A percentile compares a stretch with the other conserved stretches of the same genome.
These are phyloP conservation scores for Clivina fossor DNA, from an alignment of 2,888 invertebrate species.

Conservation along the genomic window DNA sequence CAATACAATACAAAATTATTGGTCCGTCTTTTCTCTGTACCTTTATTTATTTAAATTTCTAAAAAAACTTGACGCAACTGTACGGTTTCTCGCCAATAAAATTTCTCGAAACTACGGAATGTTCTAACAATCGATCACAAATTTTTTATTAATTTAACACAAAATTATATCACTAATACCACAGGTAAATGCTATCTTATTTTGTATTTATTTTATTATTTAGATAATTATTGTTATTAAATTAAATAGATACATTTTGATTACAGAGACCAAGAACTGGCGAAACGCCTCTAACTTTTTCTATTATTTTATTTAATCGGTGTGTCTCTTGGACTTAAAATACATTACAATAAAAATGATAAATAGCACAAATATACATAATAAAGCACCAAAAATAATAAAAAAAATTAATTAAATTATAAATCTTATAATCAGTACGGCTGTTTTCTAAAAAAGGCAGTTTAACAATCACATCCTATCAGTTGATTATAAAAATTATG, in stretches of 20 bases:
- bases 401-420: background rate
- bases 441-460: background rate
- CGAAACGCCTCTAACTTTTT: too few species aligned
- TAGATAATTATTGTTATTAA: too few species aligned
- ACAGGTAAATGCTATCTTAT: constrained; percentile 19
- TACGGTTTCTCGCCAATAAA: background rate
- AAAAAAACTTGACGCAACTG: background rate
- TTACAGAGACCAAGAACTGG: too few species aligned
- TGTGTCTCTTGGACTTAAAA: too few species aligned
- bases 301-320: too few species aligned
- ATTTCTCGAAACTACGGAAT: constrained; percentile 13
- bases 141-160: constrained; percentile 4
- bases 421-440: constrained; percentile 4
- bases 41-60: background rate
- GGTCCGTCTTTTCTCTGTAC: constrained; percentile 2
- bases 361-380: constrained; percentile 2
- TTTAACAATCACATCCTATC: constrained; percentile 3
- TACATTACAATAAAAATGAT: too few species aligned
- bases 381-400: constrained; percentile 10
- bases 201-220: too few species aligned
- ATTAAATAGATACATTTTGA: too few species aligned
- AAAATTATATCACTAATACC: constrained; percentile 19
- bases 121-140: constrained; percentile 3
- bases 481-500: background rate
- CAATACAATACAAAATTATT: background rate